Evolutionary conservation across 2,113 vertebrate genomes (phyloP).

Genomic region (Oxyruncus cristatus): DNA sequence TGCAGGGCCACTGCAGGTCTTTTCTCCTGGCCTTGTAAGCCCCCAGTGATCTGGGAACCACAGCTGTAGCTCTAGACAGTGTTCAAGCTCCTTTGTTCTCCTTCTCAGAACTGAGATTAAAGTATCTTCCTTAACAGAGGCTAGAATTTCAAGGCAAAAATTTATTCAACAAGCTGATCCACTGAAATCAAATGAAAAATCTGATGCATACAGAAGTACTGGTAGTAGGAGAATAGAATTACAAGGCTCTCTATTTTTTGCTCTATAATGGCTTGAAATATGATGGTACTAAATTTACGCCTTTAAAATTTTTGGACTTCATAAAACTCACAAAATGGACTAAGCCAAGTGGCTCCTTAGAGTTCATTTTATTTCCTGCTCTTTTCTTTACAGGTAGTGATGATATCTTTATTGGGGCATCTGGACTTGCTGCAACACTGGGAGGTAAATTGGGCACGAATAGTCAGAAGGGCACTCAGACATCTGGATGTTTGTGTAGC

Average conservation of each 20-base stretch:
- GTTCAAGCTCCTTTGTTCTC: background rate
- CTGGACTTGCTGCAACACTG: background rate
- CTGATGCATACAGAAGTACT: background rate
- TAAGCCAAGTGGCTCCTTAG: background rate
- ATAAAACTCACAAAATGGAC: background rate
- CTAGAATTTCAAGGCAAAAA: background rate
- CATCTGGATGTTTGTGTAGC: background rate
- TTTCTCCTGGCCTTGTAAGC: background rate
- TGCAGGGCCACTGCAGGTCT: background rate
- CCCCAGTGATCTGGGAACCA: background rate
- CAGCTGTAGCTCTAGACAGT: background rate
- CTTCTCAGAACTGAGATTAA: background rate
- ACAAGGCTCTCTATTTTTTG: background rate
- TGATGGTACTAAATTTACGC: background rate
- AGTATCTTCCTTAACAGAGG: background rate
- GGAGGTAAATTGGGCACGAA: background rate
- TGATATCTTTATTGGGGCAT: background rate
- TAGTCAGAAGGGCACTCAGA: background rate
- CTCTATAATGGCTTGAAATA: background rate
- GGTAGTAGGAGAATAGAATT: background rate
- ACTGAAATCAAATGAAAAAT: background rate
- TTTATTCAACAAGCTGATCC: background rate
- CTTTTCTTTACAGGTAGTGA: background rate
- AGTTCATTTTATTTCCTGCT: background rate
- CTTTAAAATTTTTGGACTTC: background rate